A percentile compares a stretch with the other conserved stretches of the same genome.
Evolutionary conservation across 2,113 vertebrate genomes (phyloP).

Genomic region (Gracilinanus agilis): DNA sequence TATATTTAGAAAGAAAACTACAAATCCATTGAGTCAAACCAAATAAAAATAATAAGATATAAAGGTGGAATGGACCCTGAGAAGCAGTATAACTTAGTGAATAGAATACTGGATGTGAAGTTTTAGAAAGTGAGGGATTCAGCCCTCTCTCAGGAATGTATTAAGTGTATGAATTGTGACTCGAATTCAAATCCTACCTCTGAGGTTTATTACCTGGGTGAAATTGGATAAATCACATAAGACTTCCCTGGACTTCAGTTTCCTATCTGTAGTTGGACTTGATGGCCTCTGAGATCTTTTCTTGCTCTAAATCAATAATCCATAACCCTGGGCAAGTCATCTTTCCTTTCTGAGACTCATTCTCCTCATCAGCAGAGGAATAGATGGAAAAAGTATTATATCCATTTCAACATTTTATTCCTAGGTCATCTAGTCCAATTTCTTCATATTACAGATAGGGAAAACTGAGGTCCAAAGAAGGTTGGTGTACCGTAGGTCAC

Average conservation of each 20-base stretch:
- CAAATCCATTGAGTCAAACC: not conserved
- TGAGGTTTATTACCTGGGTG: not conserved
- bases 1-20: slow-evolving; percentile 24
- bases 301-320: not conserved
- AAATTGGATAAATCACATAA: not conserved
- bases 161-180: not conserved
- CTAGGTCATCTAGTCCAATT: not conserved
- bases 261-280: not conserved
- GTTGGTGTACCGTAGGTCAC: not conserved
- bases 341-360: not conserved
- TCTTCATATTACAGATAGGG: not conserved
- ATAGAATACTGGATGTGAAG: not conserved
- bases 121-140: not conserved
- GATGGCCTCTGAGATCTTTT: not conserved
- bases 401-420: not conserved
- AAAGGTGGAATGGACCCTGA: not conserved
- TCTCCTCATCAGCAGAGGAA: not conserved
- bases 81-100: not conserved
- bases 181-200: not conserved
- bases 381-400: not conserved
- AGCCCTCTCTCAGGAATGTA: not conserved
- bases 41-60: not conserved
- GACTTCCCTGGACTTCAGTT: not conserved
- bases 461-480: not conserved
- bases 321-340: not conserved